Evolutionary conservation across 2,888 invertebrate species (phyloP), one percentile per base, ranked within the genome.

Genomic region (Drymonia ruficornis): DNA sequence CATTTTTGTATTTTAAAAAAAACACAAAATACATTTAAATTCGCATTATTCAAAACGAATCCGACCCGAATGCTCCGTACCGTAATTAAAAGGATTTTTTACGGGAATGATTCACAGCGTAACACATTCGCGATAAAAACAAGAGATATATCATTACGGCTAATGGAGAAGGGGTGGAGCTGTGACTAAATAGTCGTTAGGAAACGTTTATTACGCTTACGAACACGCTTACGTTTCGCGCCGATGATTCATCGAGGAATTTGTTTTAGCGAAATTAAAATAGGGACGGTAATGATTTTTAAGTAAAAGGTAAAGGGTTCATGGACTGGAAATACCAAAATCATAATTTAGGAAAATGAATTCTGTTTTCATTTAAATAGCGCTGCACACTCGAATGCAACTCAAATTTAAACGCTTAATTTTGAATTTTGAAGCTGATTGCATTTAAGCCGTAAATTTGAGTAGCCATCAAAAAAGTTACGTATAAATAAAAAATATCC

Each of bases 111-210:
- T 66, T 71, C 71, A 73, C 63, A 61, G 36, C 47, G 66, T 55
- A 60, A 64, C 67, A 66, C 63, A 68, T 61, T 63, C 52, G 59
- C 65, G 63, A 77, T 77, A 76, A 79, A 72, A 79, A 72, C 53
- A 46, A 55, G 55, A 69, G 55, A 70, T 70, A 70, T 70, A 73
- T 78, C 72, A 67, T 67, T 65, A 70, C 65, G 60, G 59, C 55
- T 56, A 67, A 67, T 49, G 56, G 53, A 29, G 55, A 59, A 54
- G 61, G 71, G 74, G 60, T 62, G 61, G 58, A 38, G 44, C 52
- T 61, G 61, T 63, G 63, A 63, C 65, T 70, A 70, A 71, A 76
- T 60, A 61, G 64, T 67, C 67, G 67, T 75, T 75, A 63, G 53
- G 65, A 59, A 57, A 61, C 61, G 59, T 61, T 72, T 65, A 69